phyloP scores from a whole-genome alignment of 2,888 invertebrate genomes.

The Trachelus tabidus region DNA sequence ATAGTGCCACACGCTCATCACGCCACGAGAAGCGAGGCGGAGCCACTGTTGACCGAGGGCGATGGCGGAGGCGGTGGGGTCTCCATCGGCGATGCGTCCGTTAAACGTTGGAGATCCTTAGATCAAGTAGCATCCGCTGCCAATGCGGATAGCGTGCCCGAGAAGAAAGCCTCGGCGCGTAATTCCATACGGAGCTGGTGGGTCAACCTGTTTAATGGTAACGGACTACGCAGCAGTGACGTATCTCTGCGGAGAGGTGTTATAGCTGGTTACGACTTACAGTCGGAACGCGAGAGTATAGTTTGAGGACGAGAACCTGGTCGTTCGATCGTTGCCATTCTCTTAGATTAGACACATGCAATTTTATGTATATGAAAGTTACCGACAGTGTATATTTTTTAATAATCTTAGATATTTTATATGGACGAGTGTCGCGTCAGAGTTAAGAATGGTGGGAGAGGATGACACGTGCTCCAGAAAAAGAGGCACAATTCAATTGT shows the following conservation, averaged over 20 bases:
- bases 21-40: slow-evolving; percentile 59
- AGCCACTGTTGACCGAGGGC: slow-evolving; percentile 65
- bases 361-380: slow-evolving; percentile 62
- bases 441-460: not conserved
- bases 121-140: slow-evolving; percentile 72
- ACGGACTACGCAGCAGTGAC: slow-evolving; percentile 76
- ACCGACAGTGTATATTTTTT: slow-evolving; percentile 63
- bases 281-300: slow-evolving; percentile 72
- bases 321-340: slow-evolving; percentile 56
- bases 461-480: slow-evolving; percentile 5
- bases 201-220: slow-evolving; percentile 79
- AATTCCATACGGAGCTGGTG: slow-evolving; percentile 80
- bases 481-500: not conserved
- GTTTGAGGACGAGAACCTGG: slow-evolving; percentile 62
- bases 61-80: slow-evolving; percentile 55
- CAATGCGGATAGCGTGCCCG: slow-evolving; percentile 62
- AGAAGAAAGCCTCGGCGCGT: slow-evolving; percentile 72
- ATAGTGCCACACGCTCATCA: slow-evolving; percentile 54
- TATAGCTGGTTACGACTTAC: slow-evolving; percentile 69
- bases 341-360: slow-evolving; percentile 52
- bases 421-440: slow-evolving; percentile 14
- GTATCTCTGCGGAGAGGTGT: slow-evolving; percentile 70
- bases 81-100: slow-evolving; percentile 41
- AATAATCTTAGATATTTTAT: slow-evolving; percentile 56
- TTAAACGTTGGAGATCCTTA: slow-evolving; percentile 82